Evolutionary conservation across 2,888 invertebrate species (phyloP), one percentile per base, ranked within the genome.

Genomic region (Dascillus cervinus): DNA sequence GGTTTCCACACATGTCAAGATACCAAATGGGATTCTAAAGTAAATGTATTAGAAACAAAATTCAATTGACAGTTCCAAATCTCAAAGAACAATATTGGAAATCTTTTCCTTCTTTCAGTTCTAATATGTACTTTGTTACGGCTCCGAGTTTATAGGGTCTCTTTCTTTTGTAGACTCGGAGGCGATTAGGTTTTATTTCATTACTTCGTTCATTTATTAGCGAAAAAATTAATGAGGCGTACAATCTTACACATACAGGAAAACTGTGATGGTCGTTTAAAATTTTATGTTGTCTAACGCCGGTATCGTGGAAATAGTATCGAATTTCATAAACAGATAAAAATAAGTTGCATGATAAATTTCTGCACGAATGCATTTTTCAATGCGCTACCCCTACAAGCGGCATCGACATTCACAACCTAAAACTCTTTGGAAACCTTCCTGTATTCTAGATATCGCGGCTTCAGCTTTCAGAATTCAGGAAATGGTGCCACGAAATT

Each of bases 401-500:
- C n/a, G 37, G 32, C 35, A 49, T 50, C 49, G 52, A 49, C 42
- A 50, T 51, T 47, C 53, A 48, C 43, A 44, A n/a, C n/a, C n/a
- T n/a, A n/a, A 34, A 41, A 45, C 44, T 45, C 46, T 52, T 47
- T 45, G 44, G 50, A 49, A 44, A 47, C 43, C 40, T 35, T n/a
- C 37, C 45, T 37, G 44, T 41, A 48, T 45, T 49, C 50, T 45
- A 46, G 50, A 44, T 47, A 49, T 49, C 48, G 46, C 47, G 48
- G 43, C 41, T 50, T 47, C 41, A 42, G 30, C 45, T 46, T 49
- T 56, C 53, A 48, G 48, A 49, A 56, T 56, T 54, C 56, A 49
- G 52, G 53, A 52, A 52, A 50, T 47, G 47, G 43, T 49, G 46
- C 43, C 44, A 30, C 42, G 30, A 50, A 56, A 58, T 58, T 58